phyloP scores from a whole-genome alignment of 2,113 vertebrate genomes.

The Cathartes aura region DNA sequence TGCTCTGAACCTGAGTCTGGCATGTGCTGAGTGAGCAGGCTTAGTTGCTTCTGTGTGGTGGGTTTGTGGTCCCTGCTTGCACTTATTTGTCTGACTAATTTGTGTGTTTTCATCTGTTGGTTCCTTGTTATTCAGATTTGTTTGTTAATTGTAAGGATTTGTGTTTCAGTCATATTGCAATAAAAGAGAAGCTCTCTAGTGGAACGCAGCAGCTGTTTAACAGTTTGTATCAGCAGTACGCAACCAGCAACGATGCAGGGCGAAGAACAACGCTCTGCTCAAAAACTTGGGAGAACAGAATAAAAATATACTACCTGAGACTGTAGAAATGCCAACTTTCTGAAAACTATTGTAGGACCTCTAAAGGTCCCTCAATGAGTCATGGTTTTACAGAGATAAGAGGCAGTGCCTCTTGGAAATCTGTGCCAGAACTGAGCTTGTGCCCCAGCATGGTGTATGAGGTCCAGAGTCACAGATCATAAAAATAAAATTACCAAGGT shows the following conservation, averaged over 20 bases:
- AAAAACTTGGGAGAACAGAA: neutral
- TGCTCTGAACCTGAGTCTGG: neutral
- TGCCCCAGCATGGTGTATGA: neutral
- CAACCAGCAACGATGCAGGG: neutral
- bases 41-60: neutral
- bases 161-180: neutral
- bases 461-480: neutral
- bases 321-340: neutral
- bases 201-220: neutral
- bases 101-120: neutral
- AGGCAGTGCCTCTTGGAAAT: neutral
- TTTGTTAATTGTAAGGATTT: neutral
- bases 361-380: neutral
- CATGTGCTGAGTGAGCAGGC: neutral
- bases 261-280: fast-evolving
- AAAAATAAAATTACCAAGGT: neutral
- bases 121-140: neutral
- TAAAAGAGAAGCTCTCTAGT: neutral
- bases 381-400: neutral
- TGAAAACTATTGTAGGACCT: neutral
- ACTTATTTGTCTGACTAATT: neutral
- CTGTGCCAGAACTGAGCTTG: neutral
- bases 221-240: neutral
- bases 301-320: neutral
- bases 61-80: neutral